phyloP scores from a whole-genome alignment of 2,888 invertebrate species.

The Coenonympha arcania region DNA sequence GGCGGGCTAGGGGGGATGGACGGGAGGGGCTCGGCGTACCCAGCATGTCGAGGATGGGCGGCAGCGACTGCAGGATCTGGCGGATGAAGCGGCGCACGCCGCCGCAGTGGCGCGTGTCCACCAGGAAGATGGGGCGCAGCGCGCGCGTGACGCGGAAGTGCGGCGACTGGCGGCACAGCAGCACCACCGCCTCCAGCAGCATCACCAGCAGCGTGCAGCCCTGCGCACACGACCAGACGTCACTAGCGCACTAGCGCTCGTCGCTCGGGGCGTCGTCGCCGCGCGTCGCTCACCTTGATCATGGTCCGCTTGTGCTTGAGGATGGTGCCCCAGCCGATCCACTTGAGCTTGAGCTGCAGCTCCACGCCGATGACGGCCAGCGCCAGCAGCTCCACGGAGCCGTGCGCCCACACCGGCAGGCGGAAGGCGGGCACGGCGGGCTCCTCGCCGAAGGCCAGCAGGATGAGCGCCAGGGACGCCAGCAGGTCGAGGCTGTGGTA shows the following conservation, averaged over 20 bases:
- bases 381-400: conserved; percentile 84
- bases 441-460: conserved; percentile 85
- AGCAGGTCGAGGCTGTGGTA: conserved; percentile 87
- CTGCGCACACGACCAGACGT: conserved; percentile 53
- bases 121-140: conserved; percentile 88
- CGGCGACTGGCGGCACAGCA: conserved; percentile 84
- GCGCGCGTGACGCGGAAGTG: conserved; percentile 92
- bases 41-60: conserved; percentile 91
- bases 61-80: conserved; percentile 88
- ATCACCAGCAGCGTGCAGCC: conserved; percentile 83
- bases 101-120: conserved; percentile 88
- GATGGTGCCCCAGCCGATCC: conserved; percentile 90
- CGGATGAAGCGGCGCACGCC: conserved; percentile 83
- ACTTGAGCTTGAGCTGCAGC: conserved; percentile 84
- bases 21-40: conserved; percentile 48
- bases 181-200: conserved; percentile 86
- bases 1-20: no score
- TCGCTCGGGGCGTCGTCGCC: no score
- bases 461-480: conserved; percentile 82
- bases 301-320: conserved; percentile 88
- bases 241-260: no score
- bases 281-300: conserved; percentile 81
- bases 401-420: conserved; percentile 86
- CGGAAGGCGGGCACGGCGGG: conserved; percentile 82
- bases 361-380: conserved; percentile 84